Base-by-base conservation (phyloP, 2,888 invertebrate species). In the Mactromeris polynyma region DNA sequence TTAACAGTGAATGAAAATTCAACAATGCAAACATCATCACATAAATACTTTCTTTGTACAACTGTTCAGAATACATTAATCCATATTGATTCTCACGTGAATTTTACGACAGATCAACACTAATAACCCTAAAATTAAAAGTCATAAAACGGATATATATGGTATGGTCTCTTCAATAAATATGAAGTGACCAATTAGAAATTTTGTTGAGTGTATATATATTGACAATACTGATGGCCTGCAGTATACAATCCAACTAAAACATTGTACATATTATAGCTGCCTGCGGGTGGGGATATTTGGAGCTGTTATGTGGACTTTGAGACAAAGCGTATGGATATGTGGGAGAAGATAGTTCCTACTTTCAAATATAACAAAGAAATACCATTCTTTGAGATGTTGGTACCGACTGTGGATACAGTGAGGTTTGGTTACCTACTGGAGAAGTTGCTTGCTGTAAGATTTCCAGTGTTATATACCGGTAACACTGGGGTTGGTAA, bases 401-500 rank as follows among this genome's bases (percentile, higher is more conserved):
- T 98, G 83, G 99, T 99, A 14, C 99, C 99, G 0, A 99, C 99
- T 0, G 97, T 98, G n/a, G 99, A 99, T 95, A 99, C 99, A 0
- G 98, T 98, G 0, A 97, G 98, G 94, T 99, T 98, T 95, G 98
- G 98, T 86, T 98, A 98, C 95, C 96, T 98, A 73, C 98, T 98
- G 97, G 98, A 98, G 94, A 97, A 98, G 94, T 97, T 99, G 19
- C 97, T 99, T 26, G 97, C 97, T 14, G 97, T 97, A 2, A 97
- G 98, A 51, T 98, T 98, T 94, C 98, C 99, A 0, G 98, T 99
- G 14, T 97, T 99, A 97, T 98, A 98, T 92, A 98, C 98, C n/a
- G 99, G 99, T n/a, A 98, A 97, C 79, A 98, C 98, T 81, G 98
- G 99, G 89, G 98, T 98, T 58, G 99, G 99, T 26, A 99, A 99